Conservation (phyloP, 2,113 vertebrate species). For the Otocyon megalotis region DNA sequence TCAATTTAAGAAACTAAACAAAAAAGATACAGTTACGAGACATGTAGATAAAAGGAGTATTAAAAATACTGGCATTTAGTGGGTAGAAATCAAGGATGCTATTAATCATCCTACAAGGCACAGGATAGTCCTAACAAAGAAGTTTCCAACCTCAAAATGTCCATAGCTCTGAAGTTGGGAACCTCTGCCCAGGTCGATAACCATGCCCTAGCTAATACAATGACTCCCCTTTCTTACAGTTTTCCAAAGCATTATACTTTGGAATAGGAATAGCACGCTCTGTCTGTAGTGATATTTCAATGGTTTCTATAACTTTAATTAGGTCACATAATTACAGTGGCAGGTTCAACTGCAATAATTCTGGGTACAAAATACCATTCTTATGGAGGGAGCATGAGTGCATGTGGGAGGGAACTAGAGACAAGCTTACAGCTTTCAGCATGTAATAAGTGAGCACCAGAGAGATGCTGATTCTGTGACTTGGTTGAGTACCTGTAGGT, state of each 20-base stretch:
- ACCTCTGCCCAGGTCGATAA: neutral
- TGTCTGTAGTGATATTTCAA: neutral
- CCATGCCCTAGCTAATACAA: neutral
- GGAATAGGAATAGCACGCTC: neutral
- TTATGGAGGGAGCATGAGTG: neutral
- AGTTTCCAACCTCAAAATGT: neutral
- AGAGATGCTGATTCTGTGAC: neutral
- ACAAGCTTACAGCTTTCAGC: neutral
- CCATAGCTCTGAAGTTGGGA: neutral
- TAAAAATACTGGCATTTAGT: neutral
- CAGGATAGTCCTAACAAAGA: neutral
- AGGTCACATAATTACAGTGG: neutral
- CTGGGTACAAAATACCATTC: neutral
- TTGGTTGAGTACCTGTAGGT: neutral
- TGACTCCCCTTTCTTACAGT: neutral
- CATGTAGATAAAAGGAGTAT: neutral
- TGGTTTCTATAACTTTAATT: slow-evolving; percentile 25
- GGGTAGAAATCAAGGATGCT: neutral
- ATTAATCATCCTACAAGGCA: neutral
- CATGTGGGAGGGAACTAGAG: neutral
- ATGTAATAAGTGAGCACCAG: neutral
- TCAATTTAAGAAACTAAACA: neutral
- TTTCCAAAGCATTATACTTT: slow-evolving; percentile 6
- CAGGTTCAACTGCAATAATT: neutral
- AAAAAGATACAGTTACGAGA: neutral